Percentiles rank a stretch among this genome's conserved stretches.
These are phyloP conservation scores for Eumacrocentrus americanus DNA, from an alignment of 2,888 invertebrate species.

Conservation along the genomic window DNA sequence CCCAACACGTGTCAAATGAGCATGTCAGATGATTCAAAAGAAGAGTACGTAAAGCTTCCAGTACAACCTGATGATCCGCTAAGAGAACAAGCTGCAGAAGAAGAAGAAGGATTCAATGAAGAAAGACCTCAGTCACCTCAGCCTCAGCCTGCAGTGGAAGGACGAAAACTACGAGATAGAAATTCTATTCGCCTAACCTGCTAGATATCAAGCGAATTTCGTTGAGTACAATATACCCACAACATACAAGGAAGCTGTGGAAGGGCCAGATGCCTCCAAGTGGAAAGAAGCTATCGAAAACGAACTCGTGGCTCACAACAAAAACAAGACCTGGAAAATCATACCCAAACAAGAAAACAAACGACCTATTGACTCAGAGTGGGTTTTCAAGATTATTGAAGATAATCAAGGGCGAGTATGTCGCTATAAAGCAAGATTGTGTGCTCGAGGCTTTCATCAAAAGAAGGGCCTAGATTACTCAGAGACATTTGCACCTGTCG, in stretches of 20 bases:
- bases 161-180: not conserved
- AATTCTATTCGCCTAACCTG: not conserved
- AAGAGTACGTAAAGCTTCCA: not conserved
- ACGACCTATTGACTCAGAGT: conserved; percentile 34
- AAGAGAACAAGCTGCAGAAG: not conserved
- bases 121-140: no score
- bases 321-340: conserved; percentile 27
- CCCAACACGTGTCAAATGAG: not conserved
- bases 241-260: conserved; percentile 11
- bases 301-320: conserved; percentile 21
- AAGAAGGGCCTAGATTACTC: conserved; percentile 41
- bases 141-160: not conserved
- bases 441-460: conserved; percentile 44
- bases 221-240: not conserved
- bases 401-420: conserved; percentile 36
- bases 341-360: conserved; percentile 16
- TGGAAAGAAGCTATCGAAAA: conserved; percentile 26
- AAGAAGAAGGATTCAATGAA: not conserved
- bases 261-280: conserved; percentile 1
- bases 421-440: conserved; percentile 42
- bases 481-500: conserved; percentile 45
- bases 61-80: not conserved
- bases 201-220: not conserved
- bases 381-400: conserved; percentile 38
- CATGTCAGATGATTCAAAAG: not conserved